Evolutionary conservation across 2,113 vertebrate species (phyloP), one percentile per base, ranked within the genome.

Genomic region (Syngnathus typhle): DNA sequence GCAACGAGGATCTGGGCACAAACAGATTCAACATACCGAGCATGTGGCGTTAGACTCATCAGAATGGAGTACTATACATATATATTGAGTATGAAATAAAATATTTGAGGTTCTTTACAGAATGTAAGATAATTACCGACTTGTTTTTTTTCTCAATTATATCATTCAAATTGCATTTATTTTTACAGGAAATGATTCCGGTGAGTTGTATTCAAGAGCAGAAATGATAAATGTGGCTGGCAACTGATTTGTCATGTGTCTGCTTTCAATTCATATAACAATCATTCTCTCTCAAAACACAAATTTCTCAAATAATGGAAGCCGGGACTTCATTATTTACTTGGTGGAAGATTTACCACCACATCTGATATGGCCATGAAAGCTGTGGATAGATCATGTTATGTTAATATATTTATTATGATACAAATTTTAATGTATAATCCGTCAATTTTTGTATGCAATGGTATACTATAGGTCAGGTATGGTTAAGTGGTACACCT

Each of bases 21-120:
- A 76, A 77, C 67, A 79, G 72, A 77, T 69, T 71, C 55, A 77
- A 80, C 73, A 68, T 82, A 85, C 76, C 27, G 78, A 77, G 73
- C 70, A 85, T 65, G 77, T 47, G 76, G 65, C 67, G 78, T 62
- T 54, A 65, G 56, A 73, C 36, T 36, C 68, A 32, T 65, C 62
- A 76, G 82, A 74, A 80, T 65, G 64, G 77, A 80, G 76, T 64
- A 70, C 67, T 32, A 72, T 41, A 54, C 65, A 68, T 58, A 46
- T 44, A 27, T 44, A 43, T 15, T 62, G 60, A 62, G 21, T 62
- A 44, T 62, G 39, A 23, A 27, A 13, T 44, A 27, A 62, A 39
- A 19, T 65, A 49, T 52, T 47, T 38, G 62, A 67, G 36, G 36
- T 67, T 69, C 27, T 69, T 72, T 70, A 49, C 47, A 78, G 47